phyloP scores from a whole-genome alignment of 2,797 vertebrate species.

The Enteromius paludinosus region DNA sequence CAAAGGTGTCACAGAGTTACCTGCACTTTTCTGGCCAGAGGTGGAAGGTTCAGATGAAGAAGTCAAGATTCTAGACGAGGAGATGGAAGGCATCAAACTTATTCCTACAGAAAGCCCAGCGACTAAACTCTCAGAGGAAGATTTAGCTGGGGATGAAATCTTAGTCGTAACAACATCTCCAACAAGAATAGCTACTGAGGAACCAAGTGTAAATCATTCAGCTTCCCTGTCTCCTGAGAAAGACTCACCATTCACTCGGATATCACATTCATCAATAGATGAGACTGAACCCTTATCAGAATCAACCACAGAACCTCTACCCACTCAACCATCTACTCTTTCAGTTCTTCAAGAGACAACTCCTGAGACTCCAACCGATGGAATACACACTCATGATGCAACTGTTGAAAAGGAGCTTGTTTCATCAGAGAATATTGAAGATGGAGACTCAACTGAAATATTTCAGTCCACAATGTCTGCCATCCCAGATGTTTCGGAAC shows the following conservation, averaged over 20 bases:
- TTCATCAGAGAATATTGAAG: constrained; percentile 30
- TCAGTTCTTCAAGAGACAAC: constrained; percentile 40
- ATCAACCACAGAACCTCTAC: constrained; percentile 30
- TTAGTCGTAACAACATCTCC: constrained; percentile 52
- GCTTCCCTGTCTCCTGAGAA: constrained; percentile 69
- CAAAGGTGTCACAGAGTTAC: constrained; percentile 43
- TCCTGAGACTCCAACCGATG: constrained; percentile 1
- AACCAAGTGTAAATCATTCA: constrained; percentile 42
- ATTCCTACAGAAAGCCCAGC: not conserved
- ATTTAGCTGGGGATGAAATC: constrained; percentile 71
- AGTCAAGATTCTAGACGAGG: constrained; percentile 72
- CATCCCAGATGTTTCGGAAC: constrained; percentile 31
- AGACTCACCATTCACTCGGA: constrained; percentile 77
- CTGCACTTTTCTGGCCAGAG: constrained; percentile 44
- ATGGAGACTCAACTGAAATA: constrained; percentile 37
- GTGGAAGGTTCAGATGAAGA: not conserved
- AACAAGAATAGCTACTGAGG: not conserved
- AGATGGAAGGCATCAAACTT: constrained; percentile 43
- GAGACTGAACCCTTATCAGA: constrained; percentile 60
- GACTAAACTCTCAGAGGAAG: constrained; percentile 55
- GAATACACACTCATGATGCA: not conserved
- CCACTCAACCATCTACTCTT: not conserved
- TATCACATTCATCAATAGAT: constrained; percentile 68
- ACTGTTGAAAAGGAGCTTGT: constrained; percentile 3
- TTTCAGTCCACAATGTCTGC: constrained; percentile 6